These are phyloP conservation scores for Adelosebastes latens DNA, from an alignment of 2,797 vertebrate species.

Conservation along the genomic window DNA sequence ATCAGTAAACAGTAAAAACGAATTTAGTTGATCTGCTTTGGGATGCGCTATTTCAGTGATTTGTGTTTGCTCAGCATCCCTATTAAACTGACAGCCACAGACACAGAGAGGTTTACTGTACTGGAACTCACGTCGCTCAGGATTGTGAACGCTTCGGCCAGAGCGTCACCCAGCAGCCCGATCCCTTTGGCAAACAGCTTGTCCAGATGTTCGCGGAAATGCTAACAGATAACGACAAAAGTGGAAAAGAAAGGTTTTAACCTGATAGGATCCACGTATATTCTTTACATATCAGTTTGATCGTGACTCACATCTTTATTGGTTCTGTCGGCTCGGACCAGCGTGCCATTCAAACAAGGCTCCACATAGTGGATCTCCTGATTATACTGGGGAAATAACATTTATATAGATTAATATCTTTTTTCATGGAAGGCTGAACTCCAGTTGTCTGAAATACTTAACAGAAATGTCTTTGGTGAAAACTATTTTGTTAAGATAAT, in stretches of 20 bases:
- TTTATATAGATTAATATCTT: slow-evolving; percentile 7
- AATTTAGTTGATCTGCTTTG: slow-evolving; percentile 7
- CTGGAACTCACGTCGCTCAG: slow-evolving; percentile 90
- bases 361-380: slow-evolving; percentile 97
- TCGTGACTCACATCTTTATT: slow-evolving; percentile 93
- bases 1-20: slow-evolving; percentile 22
- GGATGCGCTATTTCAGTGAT: slow-evolving; percentile 13
- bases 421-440: not conserved
- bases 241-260: not conserved
- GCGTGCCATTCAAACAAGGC: slow-evolving; percentile 94
- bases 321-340: slow-evolving; percentile 95
- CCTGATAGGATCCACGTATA: not conserved
- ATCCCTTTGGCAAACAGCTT: slow-evolving; percentile 98
- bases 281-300: slow-evolving; percentile 11
- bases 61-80: slow-evolving; percentile 16
- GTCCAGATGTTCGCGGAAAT: slow-evolving; percentile 97
- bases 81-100: slow-evolving; percentile 16
- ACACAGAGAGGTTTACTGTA: not conserved
- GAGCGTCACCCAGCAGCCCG: slow-evolving; percentile 93
- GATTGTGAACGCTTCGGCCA: slow-evolving; percentile 95
- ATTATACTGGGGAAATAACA: slow-evolving; percentile 87
- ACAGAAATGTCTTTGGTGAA: not conserved
- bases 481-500: not conserved
- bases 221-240: slow-evolving; percentile 79
- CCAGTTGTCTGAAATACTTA: not conserved